Evolutionary conservation across 2,113 vertebrate species (phyloP), one percentile per base, ranked within the genome.

Genomic region (Eclectus roratus): DNA sequence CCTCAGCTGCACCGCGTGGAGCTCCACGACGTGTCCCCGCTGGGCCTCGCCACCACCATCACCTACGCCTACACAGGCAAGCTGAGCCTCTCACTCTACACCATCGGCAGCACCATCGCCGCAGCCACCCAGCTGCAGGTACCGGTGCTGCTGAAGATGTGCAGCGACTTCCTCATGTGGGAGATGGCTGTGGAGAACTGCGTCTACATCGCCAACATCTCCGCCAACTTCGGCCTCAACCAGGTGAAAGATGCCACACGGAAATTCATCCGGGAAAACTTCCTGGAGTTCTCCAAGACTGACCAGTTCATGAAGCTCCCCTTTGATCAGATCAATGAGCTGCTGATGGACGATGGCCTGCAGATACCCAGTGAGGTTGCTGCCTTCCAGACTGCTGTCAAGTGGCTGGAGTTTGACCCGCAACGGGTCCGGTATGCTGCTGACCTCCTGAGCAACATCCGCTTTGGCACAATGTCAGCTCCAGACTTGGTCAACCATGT

Each of bases 81-180:
- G 11, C 98, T 99, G 84, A 98, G 98, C 96, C 98, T 99, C 97
- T 98, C 98, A 13, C 98, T 99, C 23, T 98, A 98, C 97, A 98
- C 98, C 96, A 98, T 98, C 33, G 98, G 98, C 89, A 98, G 98
- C 97, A 98, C 98, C 13, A 97, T 98, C 28, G 98, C 98, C 0
- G 98, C 98, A 0, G 98, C 98, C 69, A 95, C 96, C 70, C 97
- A 96, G 58, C 97, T 99, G 90, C 98, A 98, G 96, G 98, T 98
- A 87, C 97, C 96, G 0, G 97, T 98, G 50, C 97, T 99, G 60
- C 98, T 98, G 31, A 98, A 98, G 94, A 98, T 98, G 97, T 99
- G 98, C 97, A 96, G 97, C n/a, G 96, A 98, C 93, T 99, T 99
- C 97, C 98, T 99, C 52, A 19, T 98, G 93, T 96, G 91, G 2